These are phyloP conservation scores for Columba livia DNA, from an alignment of 2,113 vertebrate species.

Conservation along the genomic window DNA sequence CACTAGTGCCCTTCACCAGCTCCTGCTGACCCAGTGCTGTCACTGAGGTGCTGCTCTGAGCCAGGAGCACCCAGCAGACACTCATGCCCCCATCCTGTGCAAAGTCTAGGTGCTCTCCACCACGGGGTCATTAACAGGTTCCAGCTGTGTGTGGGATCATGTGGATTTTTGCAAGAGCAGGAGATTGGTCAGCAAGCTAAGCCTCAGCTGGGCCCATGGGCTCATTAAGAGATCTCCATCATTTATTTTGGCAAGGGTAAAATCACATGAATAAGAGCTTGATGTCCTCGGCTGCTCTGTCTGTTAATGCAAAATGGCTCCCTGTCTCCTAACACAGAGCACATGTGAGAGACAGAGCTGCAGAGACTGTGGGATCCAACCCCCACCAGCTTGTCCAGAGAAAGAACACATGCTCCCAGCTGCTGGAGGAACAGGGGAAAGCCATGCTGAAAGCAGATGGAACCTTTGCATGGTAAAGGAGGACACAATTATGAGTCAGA, in stretches of 20 bases:
- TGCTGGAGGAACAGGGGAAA: background rate
- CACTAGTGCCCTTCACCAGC: background rate
- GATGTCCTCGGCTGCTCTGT: background rate
- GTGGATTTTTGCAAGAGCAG: background rate
- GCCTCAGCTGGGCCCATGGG: background rate
- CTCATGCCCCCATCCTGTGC: background rate
- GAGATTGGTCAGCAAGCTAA: background rate
- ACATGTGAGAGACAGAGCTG: background rate
- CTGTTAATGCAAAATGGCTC: background rate
- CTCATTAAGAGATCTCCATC: background rate
- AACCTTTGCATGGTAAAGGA: background rate
- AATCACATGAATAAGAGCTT: background rate
- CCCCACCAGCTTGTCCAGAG: background rate
- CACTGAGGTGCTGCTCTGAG: background rate
- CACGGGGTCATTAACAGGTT: accelerated
- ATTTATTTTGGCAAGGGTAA: background rate
- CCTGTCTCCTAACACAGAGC: background rate
- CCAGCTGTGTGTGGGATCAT: accelerated
- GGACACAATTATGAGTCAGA: background rate
- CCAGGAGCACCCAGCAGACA: background rate
- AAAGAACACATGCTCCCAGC: accelerated
- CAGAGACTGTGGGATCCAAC: background rate
- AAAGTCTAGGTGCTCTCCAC: background rate
- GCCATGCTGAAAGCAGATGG: background rate
- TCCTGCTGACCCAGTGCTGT: background rate